Conservation (phyloP, 2,797 vertebrate genomes). For the Hylomyscus alleni region DNA sequence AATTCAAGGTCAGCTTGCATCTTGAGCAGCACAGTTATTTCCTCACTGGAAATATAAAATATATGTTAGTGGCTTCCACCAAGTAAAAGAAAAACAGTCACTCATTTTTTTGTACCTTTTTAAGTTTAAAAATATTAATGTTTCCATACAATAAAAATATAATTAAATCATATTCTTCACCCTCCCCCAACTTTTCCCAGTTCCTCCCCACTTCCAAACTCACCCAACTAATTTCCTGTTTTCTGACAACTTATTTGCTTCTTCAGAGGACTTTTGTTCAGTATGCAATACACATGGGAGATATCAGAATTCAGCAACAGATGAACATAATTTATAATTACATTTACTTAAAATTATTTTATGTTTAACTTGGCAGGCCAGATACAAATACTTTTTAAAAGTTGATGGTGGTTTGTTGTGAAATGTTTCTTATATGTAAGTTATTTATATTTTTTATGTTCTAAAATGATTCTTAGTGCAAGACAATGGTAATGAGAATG, state of each 20-base stretch:
- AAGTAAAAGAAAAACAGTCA: not conserved
- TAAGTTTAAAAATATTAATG: not conserved
- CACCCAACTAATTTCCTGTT: not conserved
- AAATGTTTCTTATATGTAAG: slow-evolving; percentile 57
- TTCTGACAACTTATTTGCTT: slow-evolving; percentile 29
- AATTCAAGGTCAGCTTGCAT: slow-evolving; percentile 11
- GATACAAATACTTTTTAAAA: slow-evolving; percentile 44
- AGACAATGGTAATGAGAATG: not conserved
- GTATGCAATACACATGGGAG: not conserved
- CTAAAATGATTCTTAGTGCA: slow-evolving; percentile 52
- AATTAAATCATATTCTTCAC: not conserved
- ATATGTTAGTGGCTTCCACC: not conserved
- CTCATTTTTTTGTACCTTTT: not conserved
- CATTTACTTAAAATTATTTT: slow-evolving; percentile 42
- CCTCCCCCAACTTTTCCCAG: not conserved
- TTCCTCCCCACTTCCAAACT: not conserved
- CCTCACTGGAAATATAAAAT: not conserved
- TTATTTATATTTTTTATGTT: slow-evolving; percentile 37
- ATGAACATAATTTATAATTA: slow-evolving; percentile 41
- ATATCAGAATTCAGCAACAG: slow-evolving; percentile 12
- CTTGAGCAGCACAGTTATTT: slow-evolving; percentile 1
- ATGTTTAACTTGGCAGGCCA: slow-evolving; percentile 10
- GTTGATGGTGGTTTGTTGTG: not conserved
- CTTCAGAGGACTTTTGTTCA: slow-evolving; percentile 27
- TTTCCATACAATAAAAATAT: not conserved